Evolutionary conservation across 2,113 vertebrate species (phyloP), one percentile per base, ranked within the genome.

Genomic region (Diphyllodes magnificus): DNA sequence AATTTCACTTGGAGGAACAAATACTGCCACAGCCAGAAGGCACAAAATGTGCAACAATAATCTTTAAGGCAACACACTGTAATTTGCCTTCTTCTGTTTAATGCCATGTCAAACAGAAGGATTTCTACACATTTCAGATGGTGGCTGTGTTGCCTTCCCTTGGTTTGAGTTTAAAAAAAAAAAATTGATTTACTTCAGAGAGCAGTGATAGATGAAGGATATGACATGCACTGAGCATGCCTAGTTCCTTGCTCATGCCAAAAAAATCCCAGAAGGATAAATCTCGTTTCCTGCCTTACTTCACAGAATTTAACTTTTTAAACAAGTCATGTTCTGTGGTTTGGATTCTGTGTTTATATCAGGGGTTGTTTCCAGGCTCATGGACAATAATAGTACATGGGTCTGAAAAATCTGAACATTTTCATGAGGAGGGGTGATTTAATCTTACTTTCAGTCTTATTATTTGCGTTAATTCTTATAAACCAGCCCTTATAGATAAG

Each of bases 241-340:
- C 95, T 98, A 98, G 98, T 97, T 98, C 83, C 93, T 97, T 96
- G 95, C 96, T 98, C 98, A 98, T 97, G 98, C 97, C 98, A 98
- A 97, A 97, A 98, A 97, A 97, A 98, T 98, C 98, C 98, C 98
- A 98, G 97, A 98, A 99, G 98, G 98, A 98, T 98, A 98, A 98
- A 98, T 98, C 95, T 97, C 85, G 98, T 98, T 98, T 98, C 98
- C 98, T 99, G 98, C 96, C 98, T 98, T 98, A 97, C 97, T 98
- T 99, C 98, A 98, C 96, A 98, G 97, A 97, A 97, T 97, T 98
- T 98, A 98, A 96, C 97, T 98, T 97, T 98, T 98, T 98, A 98
- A 98, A 98, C 97, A 98, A 98, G 98, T 97, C 98, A 96, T 98
- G 97, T 98, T 98, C 97, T 98, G 98, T 97, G 98, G 98, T 98